Conservation (phyloP, 2,888 invertebrate species). For the Ctena decussata region DNA sequence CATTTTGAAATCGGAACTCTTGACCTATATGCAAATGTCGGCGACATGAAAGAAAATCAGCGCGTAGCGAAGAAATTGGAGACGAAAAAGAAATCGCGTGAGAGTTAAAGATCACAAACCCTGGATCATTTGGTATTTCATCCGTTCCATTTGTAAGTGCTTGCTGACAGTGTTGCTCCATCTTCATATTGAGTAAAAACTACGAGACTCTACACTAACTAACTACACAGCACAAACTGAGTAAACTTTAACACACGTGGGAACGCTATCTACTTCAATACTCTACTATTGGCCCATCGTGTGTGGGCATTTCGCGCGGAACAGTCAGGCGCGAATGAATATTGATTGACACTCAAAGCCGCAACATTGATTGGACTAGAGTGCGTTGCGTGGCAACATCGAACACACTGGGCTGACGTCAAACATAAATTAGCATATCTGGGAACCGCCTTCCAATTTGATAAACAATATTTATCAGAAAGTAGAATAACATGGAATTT, state of each 20-base stretch:
- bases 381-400: constrained; percentile 72
- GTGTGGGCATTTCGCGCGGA: constrained; percentile 81
- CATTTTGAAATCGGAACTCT: constrained; percentile 62
- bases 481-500: constrained; percentile 4
- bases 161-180: constrained; percentile 80
- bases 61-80: constrained; percentile 89
- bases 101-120: constrained; percentile 89
- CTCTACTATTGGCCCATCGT: constrained; percentile 77
- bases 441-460: constrained; percentile 55
- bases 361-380: constrained; percentile 72
- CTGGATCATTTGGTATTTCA: constrained; percentile 98
- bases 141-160: constrained; percentile 86
- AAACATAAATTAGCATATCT: constrained; percentile 62
- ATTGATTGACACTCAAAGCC: constrained; percentile 77
- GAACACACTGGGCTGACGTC: constrained; percentile 77
- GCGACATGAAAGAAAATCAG: constrained; percentile 65
- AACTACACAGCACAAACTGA: constrained; percentile 77
- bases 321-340: constrained; percentile 75
- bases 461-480: constrained; percentile 58
- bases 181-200: constrained; percentile 78
- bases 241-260: constrained; percentile 73
- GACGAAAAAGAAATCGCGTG: constrained; percentile 88
- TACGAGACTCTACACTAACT: constrained; percentile 75
- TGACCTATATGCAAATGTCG: constrained; percentile 76
- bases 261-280: constrained; percentile 62